Percentiles rank a stretch among this genome's conserved stretches.
These are phyloP conservation scores for Agrotis puta DNA, from an alignment of 2,888 invertebrate genomes.

Conservation along the genomic window DNA sequence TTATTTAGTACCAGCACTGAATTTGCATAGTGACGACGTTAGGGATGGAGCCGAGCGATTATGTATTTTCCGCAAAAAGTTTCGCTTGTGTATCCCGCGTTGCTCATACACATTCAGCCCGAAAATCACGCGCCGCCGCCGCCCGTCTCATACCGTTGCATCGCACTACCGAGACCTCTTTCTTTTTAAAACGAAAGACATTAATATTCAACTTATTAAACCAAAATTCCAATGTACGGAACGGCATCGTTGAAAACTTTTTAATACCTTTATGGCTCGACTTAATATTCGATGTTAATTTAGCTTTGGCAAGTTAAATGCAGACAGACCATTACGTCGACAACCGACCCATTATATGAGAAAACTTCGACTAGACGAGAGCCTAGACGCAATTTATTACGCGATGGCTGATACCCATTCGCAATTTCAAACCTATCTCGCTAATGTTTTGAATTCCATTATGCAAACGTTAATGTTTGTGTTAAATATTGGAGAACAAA, in stretches of 20 bases:
- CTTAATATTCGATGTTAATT: constrained; percentile 77
- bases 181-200: constrained; percentile 20
- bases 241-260: constrained; percentile 49
- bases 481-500: not conserved
- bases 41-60: constrained; percentile 39
- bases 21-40: constrained; percentile 44
- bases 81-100: constrained; percentile 31
- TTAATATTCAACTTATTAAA: constrained; percentile 33
- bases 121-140: constrained; percentile 6
- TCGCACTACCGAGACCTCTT: constrained; percentile 24
- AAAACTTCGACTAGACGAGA: constrained; percentile 77
- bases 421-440: constrained; percentile 45
- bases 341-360: constrained; percentile 77
- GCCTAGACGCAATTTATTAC: constrained; percentile 76
- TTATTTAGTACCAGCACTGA: constrained; percentile 40
- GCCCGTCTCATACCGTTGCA: constrained; percentile 14
- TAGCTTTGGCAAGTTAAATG: constrained; percentile 74
- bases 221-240: constrained; percentile 20
- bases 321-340: constrained; percentile 74
- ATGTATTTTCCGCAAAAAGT: constrained; percentile 48
- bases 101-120: constrained; percentile 34
- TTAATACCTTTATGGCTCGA: constrained; percentile 58
- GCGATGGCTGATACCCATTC: constrained; percentile 66
- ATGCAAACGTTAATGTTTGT: constrained; percentile 1
- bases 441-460: constrained; percentile 20